Evolutionary conservation across 2,797 vertebrate genomes (phyloP).

Genomic region (Premnoplex brunnescens): DNA sequence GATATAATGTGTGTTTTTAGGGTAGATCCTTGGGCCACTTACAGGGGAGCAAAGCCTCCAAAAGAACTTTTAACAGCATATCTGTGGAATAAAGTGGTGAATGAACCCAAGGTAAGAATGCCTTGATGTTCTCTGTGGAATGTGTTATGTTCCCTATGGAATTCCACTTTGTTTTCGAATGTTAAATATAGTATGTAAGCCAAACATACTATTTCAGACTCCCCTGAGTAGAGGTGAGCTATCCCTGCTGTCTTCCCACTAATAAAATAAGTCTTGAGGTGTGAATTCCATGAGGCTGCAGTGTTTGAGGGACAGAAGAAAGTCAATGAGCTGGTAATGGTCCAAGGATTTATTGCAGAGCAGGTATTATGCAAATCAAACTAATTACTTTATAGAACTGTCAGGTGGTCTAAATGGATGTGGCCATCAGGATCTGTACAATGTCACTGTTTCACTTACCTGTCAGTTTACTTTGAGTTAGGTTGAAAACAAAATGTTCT

Average conservation of each 20-base stretch:
- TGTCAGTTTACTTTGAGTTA: neutral
- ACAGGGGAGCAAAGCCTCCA: neutral
- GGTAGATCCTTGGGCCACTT: neutral
- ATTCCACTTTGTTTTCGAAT: neutral
- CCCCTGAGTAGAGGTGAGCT: neutral
- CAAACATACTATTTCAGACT: neutral
- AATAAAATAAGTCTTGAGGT: neutral
- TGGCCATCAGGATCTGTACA: neutral
- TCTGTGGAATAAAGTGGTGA: neutral
- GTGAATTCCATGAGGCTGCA: neutral
- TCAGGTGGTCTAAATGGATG: neutral
- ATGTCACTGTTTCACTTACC: neutral
- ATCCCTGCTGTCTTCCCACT: neutral
- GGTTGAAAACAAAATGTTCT: neutral
- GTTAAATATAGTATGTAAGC: rapidly evolving
- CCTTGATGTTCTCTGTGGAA: neutral
- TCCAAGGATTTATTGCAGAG: neutral
- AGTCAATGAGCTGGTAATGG: neutral
- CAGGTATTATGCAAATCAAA: neutral
- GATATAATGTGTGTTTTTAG: neutral
- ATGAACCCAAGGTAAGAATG: neutral
- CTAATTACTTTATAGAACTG: neutral
- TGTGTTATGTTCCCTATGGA: neutral
- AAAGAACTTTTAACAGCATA: neutral
- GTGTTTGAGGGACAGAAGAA: neutral